Evolutionary conservation across 2,797 vertebrate species (phyloP), one percentile per base, ranked within the genome.

Genomic region (Pogoniulus pusillus): DNA sequence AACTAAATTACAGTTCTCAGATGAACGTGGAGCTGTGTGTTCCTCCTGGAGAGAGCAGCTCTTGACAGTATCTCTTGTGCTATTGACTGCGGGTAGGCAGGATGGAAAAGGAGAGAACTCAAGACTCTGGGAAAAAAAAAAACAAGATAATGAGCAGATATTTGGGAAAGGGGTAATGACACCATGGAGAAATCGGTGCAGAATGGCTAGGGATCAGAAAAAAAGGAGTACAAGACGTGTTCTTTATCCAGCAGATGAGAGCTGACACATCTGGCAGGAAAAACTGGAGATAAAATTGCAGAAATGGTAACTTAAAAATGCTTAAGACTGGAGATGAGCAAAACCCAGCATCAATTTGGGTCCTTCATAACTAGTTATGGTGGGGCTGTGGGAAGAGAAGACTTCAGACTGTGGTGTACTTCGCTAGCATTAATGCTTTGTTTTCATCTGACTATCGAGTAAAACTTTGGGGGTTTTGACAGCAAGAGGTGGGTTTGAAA

Each of bases 11-110:
- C 6, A 4, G 69, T 71, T 76, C 37, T 87, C 3, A 0, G 6
- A 4, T 2, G 5, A 17, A 24, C 0, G 0, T 45, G 57, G 51
- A 54, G 34, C 51, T 77, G 12, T 54, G 39, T 22, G 37, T 71
- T 85, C 35, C n/a, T 82, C 23, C 70, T 35, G 57, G 75, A 87
- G 73, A 65, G 14, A 62, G 49, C 26, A 35, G 51, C 34, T 73
- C 64, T 82, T 71, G 30, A 32, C 26, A 47, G 0, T 60, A 13
- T 10, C 7, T 70, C n/a, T n/a, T 62, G 34, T 70, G 43, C 88
- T 82, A 72, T 2, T 1, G 2, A 5, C 63, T 73, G 17, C 1
- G 2, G 19, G 6, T 93, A 65, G 72, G 60, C 34, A 32, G 37
- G 53, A 24, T 29, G 24, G 62, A 69, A 80, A 72, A 43, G 29